Conservation (phyloP, 1,140 invertebrate species). For the Homarus americanus region DNA sequence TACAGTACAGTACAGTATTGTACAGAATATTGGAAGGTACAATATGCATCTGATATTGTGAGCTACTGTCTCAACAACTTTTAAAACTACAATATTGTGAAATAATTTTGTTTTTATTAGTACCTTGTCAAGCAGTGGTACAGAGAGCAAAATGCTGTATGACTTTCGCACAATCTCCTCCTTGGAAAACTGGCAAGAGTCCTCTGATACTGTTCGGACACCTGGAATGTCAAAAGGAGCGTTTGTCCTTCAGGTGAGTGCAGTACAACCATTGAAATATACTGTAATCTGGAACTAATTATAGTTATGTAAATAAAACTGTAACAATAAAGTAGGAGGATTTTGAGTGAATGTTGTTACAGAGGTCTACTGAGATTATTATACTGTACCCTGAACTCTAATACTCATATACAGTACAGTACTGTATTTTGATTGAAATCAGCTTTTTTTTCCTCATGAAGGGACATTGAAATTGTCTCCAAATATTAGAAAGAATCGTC, state of each 20-base stretch:
- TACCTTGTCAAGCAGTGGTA: neutral
- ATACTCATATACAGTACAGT: no score
- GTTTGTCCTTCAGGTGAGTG: conserved; percentile 62
- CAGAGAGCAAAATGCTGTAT: conserved; percentile 60
- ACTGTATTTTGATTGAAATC: no score
- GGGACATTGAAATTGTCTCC: no score
- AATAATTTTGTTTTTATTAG: neutral
- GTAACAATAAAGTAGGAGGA: neutral
- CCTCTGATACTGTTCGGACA: conserved; percentile 69
- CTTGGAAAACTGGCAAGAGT: conserved; percentile 67
- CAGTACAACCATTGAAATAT: no score
- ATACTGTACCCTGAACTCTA: no score
- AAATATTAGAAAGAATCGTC: no score
- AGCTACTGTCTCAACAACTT: neutral
- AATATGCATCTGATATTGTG: neutral
- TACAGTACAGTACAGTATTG: neutral
- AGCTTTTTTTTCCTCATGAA: no score
- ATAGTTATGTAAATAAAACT: neutral
- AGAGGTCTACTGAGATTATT: neutral
- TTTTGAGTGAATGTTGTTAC: neutral
- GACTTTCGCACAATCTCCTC: conserved; percentile 53
- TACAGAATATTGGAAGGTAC: neutral
- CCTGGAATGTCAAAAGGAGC: conserved; percentile 70
- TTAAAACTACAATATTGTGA: neutral
- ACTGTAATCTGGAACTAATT: neutral